These are phyloP conservation scores for Ridgeia piscesae DNA, from an alignment of 1,140 invertebrate genomes.

Conservation along the genomic window DNA sequence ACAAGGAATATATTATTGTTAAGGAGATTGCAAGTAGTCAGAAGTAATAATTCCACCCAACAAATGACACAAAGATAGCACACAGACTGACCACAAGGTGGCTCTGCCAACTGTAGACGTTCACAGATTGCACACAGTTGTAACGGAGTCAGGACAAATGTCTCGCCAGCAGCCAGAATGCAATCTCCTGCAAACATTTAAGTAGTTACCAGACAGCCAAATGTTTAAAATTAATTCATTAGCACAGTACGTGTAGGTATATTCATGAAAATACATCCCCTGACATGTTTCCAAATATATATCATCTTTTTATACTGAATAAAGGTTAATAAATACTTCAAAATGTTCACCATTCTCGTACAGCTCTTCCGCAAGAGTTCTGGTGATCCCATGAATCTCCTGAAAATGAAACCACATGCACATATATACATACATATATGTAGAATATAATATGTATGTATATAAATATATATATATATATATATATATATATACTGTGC, in stretches of 20 bases:
- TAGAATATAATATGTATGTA: too few relatives aligned
- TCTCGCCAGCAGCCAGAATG: slow-evolving; percentile 43
- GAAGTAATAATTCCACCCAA: neutral
- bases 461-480: too few relatives aligned
- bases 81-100: slow-evolving; percentile 59
- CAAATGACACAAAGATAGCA: neutral
- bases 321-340: slow-evolving; percentile 12
- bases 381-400: slow-evolving; percentile 22
- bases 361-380: slow-evolving; percentile 23
- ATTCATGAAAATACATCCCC: neutral
- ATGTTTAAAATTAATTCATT: neutral
- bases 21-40: neutral
- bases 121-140: slow-evolving; percentile 86
- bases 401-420: neutral
- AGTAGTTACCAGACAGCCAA: neutral
- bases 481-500: neutral
- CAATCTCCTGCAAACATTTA: slow-evolving; percentile 44
- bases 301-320: neutral
- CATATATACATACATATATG: too few relatives aligned
- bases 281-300: too few relatives aligned
- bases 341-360: slow-evolving; percentile 30
- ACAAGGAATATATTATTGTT: neutral
- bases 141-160: slow-evolving; percentile 48
- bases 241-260: neutral
- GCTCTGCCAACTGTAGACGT: slow-evolving; percentile 81